A percentile compares a stretch with the other conserved stretches of the same genome.
Conservation (phyloP, 1,140 invertebrate species). For the Aphaenogaster ashmeadi region DNA sequence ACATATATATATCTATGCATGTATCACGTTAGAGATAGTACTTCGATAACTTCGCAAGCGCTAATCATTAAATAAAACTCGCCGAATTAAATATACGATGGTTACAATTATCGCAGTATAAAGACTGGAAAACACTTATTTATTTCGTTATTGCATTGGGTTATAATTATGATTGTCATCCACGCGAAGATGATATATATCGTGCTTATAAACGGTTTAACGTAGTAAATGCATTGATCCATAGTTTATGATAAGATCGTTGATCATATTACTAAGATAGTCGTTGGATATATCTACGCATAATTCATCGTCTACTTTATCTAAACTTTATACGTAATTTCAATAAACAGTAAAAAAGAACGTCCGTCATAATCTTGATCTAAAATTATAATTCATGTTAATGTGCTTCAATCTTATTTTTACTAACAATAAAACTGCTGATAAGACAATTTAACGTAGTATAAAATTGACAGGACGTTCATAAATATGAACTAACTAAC, state of each 20-base stretch:
- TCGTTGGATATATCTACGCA: not conserved
- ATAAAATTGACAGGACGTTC: not conserved
- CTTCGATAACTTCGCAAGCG: conserved; percentile 33
- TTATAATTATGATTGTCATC: conserved; percentile 35
- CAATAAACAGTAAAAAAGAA: not conserved
- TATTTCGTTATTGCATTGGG: conserved; percentile 19
- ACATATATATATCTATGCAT: conserved; percentile 25
- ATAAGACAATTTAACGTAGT: not conserved
- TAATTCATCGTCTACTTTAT: not conserved
- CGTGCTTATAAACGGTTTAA: conserved; percentile 12
- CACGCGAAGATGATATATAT: not conserved
- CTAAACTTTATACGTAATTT: not conserved
- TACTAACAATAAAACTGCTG: not conserved
- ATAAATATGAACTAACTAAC: not conserved
- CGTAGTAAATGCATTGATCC: not conserved
- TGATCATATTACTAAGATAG: conserved; percentile 21
- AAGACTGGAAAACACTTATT: conserved; percentile 1
- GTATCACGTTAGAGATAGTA: conserved; percentile 40
- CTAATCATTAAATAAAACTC: conserved; percentile 61
- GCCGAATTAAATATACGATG: conserved; percentile 54
- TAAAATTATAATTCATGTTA: not conserved
- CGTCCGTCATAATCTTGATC: not conserved
- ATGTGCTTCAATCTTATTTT: not conserved
- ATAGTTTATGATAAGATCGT: conserved; percentile 1
- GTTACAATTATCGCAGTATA: conserved; percentile 42